Percentiles rank a stretch among this genome's conserved stretches.
Conservation (phyloP, 2,797 vertebrate genomes). For the Brachyrhaphis roseni region DNA sequence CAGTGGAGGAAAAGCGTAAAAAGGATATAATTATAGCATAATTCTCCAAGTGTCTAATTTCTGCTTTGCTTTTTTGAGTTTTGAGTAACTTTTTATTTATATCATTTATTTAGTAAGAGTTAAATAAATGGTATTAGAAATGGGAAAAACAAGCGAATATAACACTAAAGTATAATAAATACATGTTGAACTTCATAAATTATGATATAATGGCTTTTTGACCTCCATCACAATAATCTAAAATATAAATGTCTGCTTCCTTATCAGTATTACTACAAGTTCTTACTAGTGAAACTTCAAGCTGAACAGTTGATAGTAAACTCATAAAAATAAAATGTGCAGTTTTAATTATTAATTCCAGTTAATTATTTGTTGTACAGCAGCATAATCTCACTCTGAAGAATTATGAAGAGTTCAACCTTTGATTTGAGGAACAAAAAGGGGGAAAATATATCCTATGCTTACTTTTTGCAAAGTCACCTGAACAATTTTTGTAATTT, state of each 20-base stretch:
- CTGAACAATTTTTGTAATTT: neutral
- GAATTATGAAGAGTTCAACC: neutral
- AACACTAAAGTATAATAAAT: neutral
- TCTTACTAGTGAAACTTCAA: neutral
- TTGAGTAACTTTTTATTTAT: neutral
- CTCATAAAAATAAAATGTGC: neutral
- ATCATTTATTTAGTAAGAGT: neutral
- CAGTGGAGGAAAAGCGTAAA: neutral
- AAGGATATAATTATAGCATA: neutral
- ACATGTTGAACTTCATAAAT: neutral
- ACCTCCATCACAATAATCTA: neutral
- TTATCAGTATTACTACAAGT: neutral
- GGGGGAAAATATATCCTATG: neutral
- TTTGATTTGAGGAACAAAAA: neutral
- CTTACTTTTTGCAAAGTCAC: neutral
- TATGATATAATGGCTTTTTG: neutral
- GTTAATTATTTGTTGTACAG: neutral
- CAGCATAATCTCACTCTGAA: neutral
- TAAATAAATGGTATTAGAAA: neutral
- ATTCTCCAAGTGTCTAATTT: neutral
- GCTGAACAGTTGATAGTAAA: neutral
- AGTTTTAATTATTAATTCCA: neutral
- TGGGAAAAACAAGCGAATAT: neutral
- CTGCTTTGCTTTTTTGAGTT: neutral
- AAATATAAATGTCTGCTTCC: neutral